Evolutionary conservation across 2,888 invertebrate genomes (phyloP), one percentile per base, ranked within the genome.

Genomic region (Lithophane leautieri): DNA sequence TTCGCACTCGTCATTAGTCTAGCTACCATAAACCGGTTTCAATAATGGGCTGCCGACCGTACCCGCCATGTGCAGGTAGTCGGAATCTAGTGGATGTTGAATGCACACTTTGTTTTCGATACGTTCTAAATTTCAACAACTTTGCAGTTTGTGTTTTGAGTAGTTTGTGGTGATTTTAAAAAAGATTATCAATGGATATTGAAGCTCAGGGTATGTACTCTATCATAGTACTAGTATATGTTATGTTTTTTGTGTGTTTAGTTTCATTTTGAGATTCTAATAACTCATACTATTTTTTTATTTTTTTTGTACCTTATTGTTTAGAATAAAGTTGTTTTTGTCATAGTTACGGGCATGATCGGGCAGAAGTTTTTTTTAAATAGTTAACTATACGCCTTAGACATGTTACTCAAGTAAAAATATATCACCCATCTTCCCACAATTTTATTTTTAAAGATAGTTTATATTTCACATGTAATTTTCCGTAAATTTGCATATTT

Each of bases 131-230:
- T 0, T 19, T 65, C 28, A 47, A 65, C 44, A 65, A 28, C 25
- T 65, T 42, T 42, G 44, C 47, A 11, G 25, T 65, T 65, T 65
- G 47, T 65, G 44, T 47, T 65, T 65, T 47, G 25, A 47, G 25
- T 47, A 47, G 25, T 47, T 65, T 47, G 19, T 25, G 25, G 47
- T 19, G 12, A 47, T 65, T 11, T 47, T 44, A 19, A 19, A 7
- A 11, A 65, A n/a, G 0, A 65, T 25, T 25, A 12, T 65, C 47
- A 65, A 47, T 44, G 65, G 12, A 3, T 65, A 65, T 12, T 19
- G 7, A 47, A 47, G 44, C 25, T 25, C 47, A 14, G 6, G 14
- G 16, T 47, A 47, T 14, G 47, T 47, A 47, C 47, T 47, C 16
- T 16, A 47, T 47, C 16, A 47, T 16, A 19, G 9, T 63, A 9